Evolutionary conservation across 2,888 invertebrate genomes (phyloP).

Genomic region (Poecilobothrus nobilitatus): DNA sequence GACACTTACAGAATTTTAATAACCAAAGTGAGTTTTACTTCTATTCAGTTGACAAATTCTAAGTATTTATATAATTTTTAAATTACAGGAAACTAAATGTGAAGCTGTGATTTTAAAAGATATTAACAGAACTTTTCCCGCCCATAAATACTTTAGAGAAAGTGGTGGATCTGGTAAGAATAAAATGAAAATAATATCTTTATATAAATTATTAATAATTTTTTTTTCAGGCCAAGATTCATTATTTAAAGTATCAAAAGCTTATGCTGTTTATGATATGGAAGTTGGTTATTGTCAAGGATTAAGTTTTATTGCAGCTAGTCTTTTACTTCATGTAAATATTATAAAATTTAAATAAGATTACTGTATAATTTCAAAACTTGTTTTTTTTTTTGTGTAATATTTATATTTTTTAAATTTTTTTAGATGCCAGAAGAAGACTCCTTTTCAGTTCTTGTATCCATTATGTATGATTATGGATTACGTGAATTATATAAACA

Average conservation of each 20-base stretch:
- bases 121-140: slow-evolving; percentile 96
- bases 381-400: not conserved
- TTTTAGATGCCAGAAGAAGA: slow-evolving; percentile 98
- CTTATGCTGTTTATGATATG: slow-evolving; percentile 93
- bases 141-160: slow-evolving; percentile 96
- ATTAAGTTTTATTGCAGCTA: slow-evolving; percentile 93
- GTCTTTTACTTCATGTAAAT: slow-evolving; percentile 87
- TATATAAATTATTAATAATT: not conserved
- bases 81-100: slow-evolving; percentile 75
- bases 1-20: slow-evolving; percentile 88
- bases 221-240: slow-evolving; percentile 77
- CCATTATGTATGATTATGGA: slow-evolving; percentile 94
- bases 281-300: slow-evolving; percentile 99
- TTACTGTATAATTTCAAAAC: not conserved
- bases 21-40: slow-evolving; percentile 61
- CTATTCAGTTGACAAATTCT: too few species aligned
- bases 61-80: slow-evolving; percentile 7
- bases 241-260: slow-evolving; percentile 89
- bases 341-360: not conserved
- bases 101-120: slow-evolving; percentile 94
- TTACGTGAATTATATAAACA: slow-evolving; percentile 91
- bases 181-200: not conserved
- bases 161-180: slow-evolving; percentile 60
- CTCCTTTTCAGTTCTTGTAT: slow-evolving; percentile 92
- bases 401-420: not conserved